These are phyloP conservation scores for Plumapathes pennacea DNA, from an alignment of 92 coral and sea anemone species.

Conservation along the genomic window DNA sequence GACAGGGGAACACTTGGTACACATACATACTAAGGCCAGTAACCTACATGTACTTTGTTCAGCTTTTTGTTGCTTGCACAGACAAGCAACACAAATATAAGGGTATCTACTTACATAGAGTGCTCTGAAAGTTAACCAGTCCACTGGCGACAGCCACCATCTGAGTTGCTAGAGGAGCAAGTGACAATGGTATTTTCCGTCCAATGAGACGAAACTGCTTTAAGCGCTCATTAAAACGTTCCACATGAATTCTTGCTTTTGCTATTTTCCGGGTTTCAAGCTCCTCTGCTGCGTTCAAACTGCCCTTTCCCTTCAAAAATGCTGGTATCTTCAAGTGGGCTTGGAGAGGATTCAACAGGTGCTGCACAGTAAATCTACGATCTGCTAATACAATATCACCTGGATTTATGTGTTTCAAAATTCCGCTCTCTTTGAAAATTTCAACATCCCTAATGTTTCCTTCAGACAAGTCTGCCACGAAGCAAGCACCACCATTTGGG, in stretches of 20 bases:
- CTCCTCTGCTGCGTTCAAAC: conserved; percentile 33
- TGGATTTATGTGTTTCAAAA: conserved; percentile 38
- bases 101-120: conserved; percentile 34
- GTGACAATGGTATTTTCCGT: conserved; percentile 40
- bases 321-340: conserved; percentile 39
- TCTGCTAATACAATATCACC: conserved; percentile 47
- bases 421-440: conserved; percentile 57
- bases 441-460: conserved; percentile 55
- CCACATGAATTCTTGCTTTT: conserved; percentile 61
- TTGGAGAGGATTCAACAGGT: conserved; percentile 53
- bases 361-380: conserved; percentile 59
- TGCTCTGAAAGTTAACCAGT: conserved; percentile 47
- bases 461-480: conserved; percentile 55
- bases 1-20: no score
- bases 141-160: conserved; percentile 47
- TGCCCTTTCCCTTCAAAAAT: conserved; percentile 43
- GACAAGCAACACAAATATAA: conserved; percentile 1
- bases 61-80: neutral
- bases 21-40: no score
- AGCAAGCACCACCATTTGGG: conserved; percentile 59
- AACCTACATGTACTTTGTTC: neutral
- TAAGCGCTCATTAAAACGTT: conserved; percentile 56
- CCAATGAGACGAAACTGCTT: conserved; percentile 52
- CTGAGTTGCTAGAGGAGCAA: conserved; percentile 43
- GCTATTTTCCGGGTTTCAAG: conserved; percentile 40